Base-by-base conservation (phyloP, 1,140 invertebrate genomes). In the Macrobrachium rosenbergii region DNA sequence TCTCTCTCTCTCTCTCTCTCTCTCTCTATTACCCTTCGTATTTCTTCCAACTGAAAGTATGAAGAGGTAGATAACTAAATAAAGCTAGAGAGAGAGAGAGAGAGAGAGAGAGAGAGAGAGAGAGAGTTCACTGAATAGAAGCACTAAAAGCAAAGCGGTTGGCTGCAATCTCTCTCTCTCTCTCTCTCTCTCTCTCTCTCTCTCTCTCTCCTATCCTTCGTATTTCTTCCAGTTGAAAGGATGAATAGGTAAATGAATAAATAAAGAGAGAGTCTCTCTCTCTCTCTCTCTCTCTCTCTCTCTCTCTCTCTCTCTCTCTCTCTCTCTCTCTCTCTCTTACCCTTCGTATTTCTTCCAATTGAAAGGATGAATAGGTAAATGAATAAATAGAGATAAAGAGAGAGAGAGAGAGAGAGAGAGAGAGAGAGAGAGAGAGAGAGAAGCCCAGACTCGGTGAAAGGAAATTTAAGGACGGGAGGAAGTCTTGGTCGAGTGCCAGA, bases 71-170 rank as follows among this genome's bases (percentile, higher is more conserved):
- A 75, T 37, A 43, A 14, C 7, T 37, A 75, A 23, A 75, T 19
- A 75, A 23, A 75, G 72, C n/a, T 19, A 75, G 72, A 75, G 72
- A 75, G 72, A 75, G 72, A 75, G 72, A 75, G 72, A 75, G 72
- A 75, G 72, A 75, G 72, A 75, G 72, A 75, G 72, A 75, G 72
- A 75, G 72, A 75, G 72, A 73, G 69, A 73, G 69, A 73, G 69
- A 73, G 69, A 73, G n/a, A 73, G 17, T 23, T 23, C 21, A 16
- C 10, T 64, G 14, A 37, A 23, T 37, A 14, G 28, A 37, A 21
- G n/a, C n/a, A 37, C 72, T 28, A 2, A 52, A 12, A 52, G 52
- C 52, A 52, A 5, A 52, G 12, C 37, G 12, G 0, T 37, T n/a
- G 19, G 10, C 1, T 72, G n/a, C n/a, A 19, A 2, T 14, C 64